Conservation (phyloP, 37 sponge, comb jelly and placozoan species). For the Hormiphora californensis region DNA sequence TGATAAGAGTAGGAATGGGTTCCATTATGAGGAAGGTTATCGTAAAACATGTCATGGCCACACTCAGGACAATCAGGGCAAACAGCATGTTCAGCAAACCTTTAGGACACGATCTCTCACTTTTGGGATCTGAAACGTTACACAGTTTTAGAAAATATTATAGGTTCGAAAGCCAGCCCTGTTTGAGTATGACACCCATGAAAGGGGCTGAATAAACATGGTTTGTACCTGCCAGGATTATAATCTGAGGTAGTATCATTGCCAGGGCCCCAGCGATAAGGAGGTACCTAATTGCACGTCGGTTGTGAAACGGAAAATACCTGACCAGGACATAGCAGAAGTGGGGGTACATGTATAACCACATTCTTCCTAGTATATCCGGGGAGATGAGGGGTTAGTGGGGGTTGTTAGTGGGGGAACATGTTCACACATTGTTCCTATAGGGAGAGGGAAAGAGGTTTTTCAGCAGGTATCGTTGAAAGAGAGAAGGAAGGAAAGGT, state of each 20-base stretch:
- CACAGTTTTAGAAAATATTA: too few species aligned
- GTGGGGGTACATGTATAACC: slow-evolving; percentile 51
- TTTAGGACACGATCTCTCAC: not conserved
- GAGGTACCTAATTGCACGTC: not conserved
- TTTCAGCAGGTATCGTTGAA: too few species aligned
- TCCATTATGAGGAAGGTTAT: slow-evolving; percentile 23
- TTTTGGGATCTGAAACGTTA: not conserved
- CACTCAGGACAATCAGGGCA: not conserved
- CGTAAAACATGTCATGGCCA: slow-evolving; percentile 1
- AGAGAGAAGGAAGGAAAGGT: too few species aligned
- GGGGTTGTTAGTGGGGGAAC: too few species aligned
- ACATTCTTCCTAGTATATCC: too few species aligned
- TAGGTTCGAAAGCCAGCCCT: too few species aligned
- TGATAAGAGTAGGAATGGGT: not conserved
- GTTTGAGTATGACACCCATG: too few species aligned
- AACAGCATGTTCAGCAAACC: not conserved
- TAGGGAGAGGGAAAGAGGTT: too few species aligned
- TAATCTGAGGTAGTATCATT: slow-evolving; percentile 18
- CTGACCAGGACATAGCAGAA: slow-evolving; percentile 21
- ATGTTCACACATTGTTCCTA: too few species aligned
- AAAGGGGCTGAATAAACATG: not conserved
- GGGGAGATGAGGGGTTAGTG: too few species aligned
- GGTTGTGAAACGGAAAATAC: slow-evolving; percentile 24
- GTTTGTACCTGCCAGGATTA: not conserved
- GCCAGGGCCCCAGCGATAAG: not conserved